phyloP scores from a whole-genome alignment of 1,140 invertebrate genomes.

The Yoshiicerus persimilis region DNA sequence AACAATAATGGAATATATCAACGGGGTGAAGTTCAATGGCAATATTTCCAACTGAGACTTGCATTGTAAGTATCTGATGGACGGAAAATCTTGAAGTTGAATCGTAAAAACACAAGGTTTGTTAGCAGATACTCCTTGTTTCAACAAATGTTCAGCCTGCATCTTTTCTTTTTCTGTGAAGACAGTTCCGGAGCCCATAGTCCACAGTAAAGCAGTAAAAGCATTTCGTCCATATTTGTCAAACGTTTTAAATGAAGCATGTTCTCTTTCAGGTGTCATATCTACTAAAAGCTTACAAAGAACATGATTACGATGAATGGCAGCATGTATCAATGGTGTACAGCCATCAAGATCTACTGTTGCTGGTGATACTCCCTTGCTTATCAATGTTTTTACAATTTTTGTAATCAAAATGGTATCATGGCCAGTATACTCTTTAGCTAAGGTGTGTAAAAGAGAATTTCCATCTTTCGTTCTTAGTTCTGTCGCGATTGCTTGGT shows the following conservation, averaged over 20 bases:
- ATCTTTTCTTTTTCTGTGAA: not conserved
- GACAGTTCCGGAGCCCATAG: not conserved
- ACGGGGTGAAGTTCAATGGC: constrained; percentile 49
- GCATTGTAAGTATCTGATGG: not conserved
- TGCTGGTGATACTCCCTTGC: constrained; percentile 41
- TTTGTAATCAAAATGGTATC: constrained; percentile 34
- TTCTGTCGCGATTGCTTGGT: constrained; percentile 41
- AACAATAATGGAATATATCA: constrained; percentile 54
- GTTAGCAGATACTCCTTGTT: not conserved
- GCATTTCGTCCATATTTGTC: constrained; percentile 49
- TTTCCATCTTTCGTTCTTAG: constrained; percentile 2
- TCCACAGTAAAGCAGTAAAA: constrained; percentile 35
- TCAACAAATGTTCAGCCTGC: constrained; percentile 10
- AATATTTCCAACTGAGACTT: not conserved
- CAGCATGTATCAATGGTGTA: constrained; percentile 56
- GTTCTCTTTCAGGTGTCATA: constrained; percentile 42
- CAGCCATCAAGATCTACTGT: constrained; percentile 54
- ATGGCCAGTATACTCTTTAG: constrained; percentile 40
- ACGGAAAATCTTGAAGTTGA: constrained; percentile 20
- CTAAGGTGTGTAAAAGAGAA: constrained; percentile 52
- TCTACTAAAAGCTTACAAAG: not conserved
- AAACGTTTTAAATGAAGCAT: constrained; percentile 47
- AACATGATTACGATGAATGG: constrained; percentile 52
- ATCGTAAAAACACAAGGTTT: constrained; percentile 33
- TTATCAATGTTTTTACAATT: not conserved